These are phyloP conservation scores for Rosalia funebris DNA, from an alignment of 2,888 invertebrate species.

Conservation along the genomic window DNA sequence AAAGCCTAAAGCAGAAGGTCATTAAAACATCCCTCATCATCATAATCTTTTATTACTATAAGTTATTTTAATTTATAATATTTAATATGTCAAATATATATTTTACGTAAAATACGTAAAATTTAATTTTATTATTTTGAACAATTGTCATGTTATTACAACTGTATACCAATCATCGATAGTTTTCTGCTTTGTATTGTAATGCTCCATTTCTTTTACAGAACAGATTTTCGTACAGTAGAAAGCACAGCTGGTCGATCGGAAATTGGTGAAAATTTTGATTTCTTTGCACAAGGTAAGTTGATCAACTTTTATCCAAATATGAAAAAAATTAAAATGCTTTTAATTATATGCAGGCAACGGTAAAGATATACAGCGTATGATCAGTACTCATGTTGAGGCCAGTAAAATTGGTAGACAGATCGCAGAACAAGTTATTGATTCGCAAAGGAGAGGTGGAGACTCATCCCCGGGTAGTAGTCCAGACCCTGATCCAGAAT, in stretches of 20 bases:
- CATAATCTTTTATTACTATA: too few relatives aligned
- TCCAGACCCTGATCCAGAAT: constrained; percentile 62
- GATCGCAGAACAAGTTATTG: constrained; percentile 82
- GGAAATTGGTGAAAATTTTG: constrained; percentile 66
- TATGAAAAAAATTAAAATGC: not conserved
- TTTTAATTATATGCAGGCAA: constrained; percentile 54
- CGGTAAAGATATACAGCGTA: constrained; percentile 73
- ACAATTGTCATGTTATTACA: too few relatives aligned
- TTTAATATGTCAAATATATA: too few relatives aligned
- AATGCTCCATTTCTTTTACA: too few relatives aligned
- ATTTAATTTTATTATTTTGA: too few relatives aligned
- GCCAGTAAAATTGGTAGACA: constrained; percentile 86
- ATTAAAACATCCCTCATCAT: too few relatives aligned
- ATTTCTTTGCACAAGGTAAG: constrained; percentile 69
- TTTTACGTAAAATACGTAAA: too few relatives aligned
- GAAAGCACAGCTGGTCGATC: constrained; percentile 65
- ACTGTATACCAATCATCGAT: too few relatives aligned
- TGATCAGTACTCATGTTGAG: constrained; percentile 81
- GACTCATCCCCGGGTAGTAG: constrained; percentile 67
- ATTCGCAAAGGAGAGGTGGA: constrained; percentile 67
- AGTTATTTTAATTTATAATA: too few relatives aligned
- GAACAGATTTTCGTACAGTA: constrained; percentile 65
- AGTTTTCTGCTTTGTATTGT: too few relatives aligned
- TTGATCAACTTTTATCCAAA: not conserved
- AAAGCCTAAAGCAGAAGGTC: too few relatives aligned